Evolutionary conservation across 2,797 vertebrate species (phyloP).

Genomic region (Pangasius macronema): DNA sequence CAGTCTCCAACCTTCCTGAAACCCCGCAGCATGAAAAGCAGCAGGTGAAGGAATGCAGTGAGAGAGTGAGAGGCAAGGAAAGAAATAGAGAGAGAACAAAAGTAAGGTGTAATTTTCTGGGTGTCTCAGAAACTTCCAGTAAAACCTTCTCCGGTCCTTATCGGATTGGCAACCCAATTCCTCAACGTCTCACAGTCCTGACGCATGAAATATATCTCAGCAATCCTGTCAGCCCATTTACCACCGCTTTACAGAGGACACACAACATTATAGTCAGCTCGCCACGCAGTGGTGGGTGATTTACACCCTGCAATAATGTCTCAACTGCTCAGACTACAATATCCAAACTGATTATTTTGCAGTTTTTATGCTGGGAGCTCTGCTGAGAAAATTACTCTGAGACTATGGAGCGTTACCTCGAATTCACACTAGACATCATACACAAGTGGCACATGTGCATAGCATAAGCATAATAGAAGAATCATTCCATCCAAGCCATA

Average conservation of each 20-base stretch:
- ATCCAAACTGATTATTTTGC: constrained; percentile 46
- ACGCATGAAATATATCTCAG: constrained; percentile 67
- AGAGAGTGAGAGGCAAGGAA: constrained; percentile 26
- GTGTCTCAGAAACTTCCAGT: constrained; percentile 17
- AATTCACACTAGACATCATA: constrained; percentile 30
- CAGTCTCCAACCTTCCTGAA: neutral
- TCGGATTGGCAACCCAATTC: constrained; percentile 72
- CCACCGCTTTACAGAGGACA: constrained; percentile 57
- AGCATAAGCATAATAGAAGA: constrained; percentile 20
- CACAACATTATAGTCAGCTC: constrained; percentile 38
- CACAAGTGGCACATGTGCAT: constrained; percentile 6
- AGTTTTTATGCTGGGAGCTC: constrained; percentile 12
- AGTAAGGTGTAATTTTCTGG: constrained; percentile 33
- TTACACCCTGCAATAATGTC: constrained; percentile 30
- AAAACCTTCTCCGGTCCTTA: constrained; percentile 53
- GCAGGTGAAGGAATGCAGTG: constrained; percentile 16
- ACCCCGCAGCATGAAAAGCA: neutral
- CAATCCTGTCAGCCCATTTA: constrained; percentile 56
- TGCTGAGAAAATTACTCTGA: constrained; percentile 24
- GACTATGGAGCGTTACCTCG: constrained; percentile 20
- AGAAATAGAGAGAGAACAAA: constrained; percentile 20
- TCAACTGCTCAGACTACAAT: constrained; percentile 26
- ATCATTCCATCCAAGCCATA: neutral
- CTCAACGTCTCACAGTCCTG: constrained; percentile 68
- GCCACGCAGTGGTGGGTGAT: constrained; percentile 28